Conservation (phyloP, 2,113 vertebrate genomes). For the Sebastes schlegelii region DNA sequence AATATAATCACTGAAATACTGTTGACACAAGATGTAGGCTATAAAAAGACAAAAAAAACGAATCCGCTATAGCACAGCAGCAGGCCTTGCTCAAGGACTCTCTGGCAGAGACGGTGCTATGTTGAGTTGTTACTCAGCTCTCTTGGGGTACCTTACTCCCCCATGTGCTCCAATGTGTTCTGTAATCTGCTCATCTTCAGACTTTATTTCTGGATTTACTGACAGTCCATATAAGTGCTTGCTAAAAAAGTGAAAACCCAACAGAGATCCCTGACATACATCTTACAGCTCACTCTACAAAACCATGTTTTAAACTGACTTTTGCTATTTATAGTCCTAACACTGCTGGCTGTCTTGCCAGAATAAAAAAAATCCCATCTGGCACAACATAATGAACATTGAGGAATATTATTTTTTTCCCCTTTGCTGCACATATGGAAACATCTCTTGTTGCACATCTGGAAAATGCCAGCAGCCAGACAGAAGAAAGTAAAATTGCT, state of each 20-base stretch:
- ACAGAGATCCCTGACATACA: background rate
- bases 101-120: background rate
- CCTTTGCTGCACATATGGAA: slow-evolving; percentile 80
- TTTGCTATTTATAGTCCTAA: slow-evolving; percentile 11
- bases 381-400: slow-evolving; percentile 38
- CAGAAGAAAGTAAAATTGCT: slow-evolving; percentile 78
- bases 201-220: slow-evolving; percentile 14
- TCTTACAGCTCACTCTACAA: background rate
- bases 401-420: slow-evolving; percentile 54
- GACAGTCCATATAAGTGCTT: background rate
- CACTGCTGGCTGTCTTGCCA: slow-evolving; percentile 12
- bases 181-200: background rate
- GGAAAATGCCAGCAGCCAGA: slow-evolving; percentile 76
- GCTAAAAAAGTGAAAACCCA: background rate
- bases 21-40: background rate
- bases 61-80: background rate
- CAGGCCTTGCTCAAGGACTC: background rate
- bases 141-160: background rate
- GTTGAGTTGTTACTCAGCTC: background rate
- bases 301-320: slow-evolving; percentile 11
- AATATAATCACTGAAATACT: background rate
- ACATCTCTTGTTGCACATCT: slow-evolving; percentile 83
- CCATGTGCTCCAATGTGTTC: background rate
- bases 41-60: background rate
- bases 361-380: slow-evolving; percentile 25